These are phyloP conservation scores for Hippocampus zosterae DNA, from an alignment of 2,113 vertebrate species.

Conservation along the genomic window DNA sequence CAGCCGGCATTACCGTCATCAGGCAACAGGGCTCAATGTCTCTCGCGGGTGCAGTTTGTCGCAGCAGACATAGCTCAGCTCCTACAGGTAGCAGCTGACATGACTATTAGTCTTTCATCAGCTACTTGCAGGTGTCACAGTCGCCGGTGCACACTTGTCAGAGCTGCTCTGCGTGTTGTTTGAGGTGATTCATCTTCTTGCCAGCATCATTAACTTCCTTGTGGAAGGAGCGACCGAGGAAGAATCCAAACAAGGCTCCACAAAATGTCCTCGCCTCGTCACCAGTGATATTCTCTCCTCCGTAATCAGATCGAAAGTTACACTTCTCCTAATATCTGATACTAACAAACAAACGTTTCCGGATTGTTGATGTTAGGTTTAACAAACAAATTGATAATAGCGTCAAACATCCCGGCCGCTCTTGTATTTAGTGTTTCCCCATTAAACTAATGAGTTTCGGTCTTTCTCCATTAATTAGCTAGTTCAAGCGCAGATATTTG, in stretches of 20 bases:
- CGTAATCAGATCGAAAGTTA: conserved; percentile 78
- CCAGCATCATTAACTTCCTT: conserved; percentile 87
- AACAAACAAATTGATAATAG: conserved; percentile 43
- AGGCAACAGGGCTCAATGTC: conserved; percentile 27
- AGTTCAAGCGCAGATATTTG: conserved; percentile 61
- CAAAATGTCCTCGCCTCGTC: conserved; percentile 81
- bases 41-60: conserved; percentile 23
- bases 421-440: conserved; percentile 59
- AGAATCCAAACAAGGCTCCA: conserved; percentile 78
- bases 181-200: conserved; percentile 96
- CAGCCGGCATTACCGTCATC: conserved; percentile 20
- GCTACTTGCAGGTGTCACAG: conserved; percentile 82
- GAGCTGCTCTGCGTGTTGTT: conserved; percentile 84
- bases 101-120: conserved; percentile 74
- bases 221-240: conserved; percentile 85
- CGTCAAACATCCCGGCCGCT: conserved; percentile 43
- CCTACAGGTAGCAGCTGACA: conserved; percentile 72
- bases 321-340: conserved; percentile 6
- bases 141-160: conserved; percentile 80
- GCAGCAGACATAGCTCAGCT: conserved; percentile 68
- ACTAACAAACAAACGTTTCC: conserved; percentile 15
- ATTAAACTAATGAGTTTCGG: conserved; percentile 72
- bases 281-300: conserved; percentile 72
- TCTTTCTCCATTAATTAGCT: conserved; percentile 67
- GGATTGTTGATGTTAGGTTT: conserved; percentile 40